Percentiles rank a stretch among this genome's conserved stretches.
phyloP scores from a whole-genome alignment of 1,140 invertebrate species.

The Dryas iulia region DNA sequence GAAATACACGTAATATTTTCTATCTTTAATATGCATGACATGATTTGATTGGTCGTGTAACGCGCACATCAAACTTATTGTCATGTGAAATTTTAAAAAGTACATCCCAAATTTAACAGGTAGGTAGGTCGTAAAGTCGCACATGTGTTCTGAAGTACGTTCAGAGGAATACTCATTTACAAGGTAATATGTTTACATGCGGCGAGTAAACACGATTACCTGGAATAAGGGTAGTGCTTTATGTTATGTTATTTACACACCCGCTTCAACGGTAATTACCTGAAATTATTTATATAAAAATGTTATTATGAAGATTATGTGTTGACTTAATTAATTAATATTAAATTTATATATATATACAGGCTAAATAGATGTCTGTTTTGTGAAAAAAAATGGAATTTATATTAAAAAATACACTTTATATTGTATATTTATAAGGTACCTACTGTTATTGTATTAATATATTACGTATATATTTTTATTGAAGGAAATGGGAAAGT shows the following conservation, averaged over 20 bases:
- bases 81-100: constrained; percentile 30
- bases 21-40: constrained; percentile 10
- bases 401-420: too few relatives aligned
- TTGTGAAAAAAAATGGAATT: neutral
- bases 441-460: too few relatives aligned
- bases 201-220: constrained; percentile 69
- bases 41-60: constrained; percentile 7
- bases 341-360: neutral
- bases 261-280: constrained; percentile 6
- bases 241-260: constrained; percentile 45
- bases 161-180: constrained; percentile 57
- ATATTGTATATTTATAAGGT: too few relatives aligned
- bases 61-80: constrained; percentile 9
- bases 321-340: neutral
- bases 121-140: constrained; percentile 43
- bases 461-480: too few relatives aligned
- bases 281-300: constrained; percentile 16
- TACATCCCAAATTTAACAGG: constrained; percentile 27
- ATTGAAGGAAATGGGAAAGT: too few relatives aligned
- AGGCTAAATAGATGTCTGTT: neutral
- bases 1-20: neutral
- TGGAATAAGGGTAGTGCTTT: constrained; percentile 66
- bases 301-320: neutral
- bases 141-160: constrained; percentile 46
- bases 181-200: constrained; percentile 59